Evolutionary conservation across 2,797 vertebrate species (phyloP), one percentile per base, ranked within the genome.

Genomic region (Eptatretus atami): DNA sequence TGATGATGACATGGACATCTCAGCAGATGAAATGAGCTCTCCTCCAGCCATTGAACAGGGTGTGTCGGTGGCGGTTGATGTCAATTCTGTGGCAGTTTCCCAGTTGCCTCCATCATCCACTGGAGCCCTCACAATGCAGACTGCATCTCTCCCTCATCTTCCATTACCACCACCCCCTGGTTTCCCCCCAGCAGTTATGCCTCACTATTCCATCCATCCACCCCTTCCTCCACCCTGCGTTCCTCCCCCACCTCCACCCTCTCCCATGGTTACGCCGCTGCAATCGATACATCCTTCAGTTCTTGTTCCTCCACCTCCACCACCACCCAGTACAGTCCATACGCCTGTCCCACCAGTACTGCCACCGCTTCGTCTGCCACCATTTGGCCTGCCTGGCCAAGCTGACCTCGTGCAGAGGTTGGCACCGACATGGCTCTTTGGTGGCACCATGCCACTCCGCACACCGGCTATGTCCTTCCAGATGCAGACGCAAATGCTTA

Each of bases 1-100:
- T 0, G 90, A 87, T 12, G 92, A 98, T 70, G 92, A 98, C 76
- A 98, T 98, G 92, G 92, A 98, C 68, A 98, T 98, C 75, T 98
- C 92, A 0, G 92, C 96, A 0, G 87, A 95, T 0, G 92, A 98
- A 78, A 84, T 85, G 82, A 84, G 81, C 1, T 78, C 79, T 0
- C 82, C 85, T 0, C 83, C 78, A 1, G 79, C 80, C 73, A 87
- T 95, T 12, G 82, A 94, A 71, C 76, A 80, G 70, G 73, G 78
- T 68, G 74, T 78, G 3, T 75, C 78, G 0, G 77, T 88, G 53
- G 83, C 70, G 3, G 31, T 44, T 4, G 31, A 44, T 44, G 31
- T 44, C 65, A 76, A 68, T 69, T 67, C 76, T 0, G 70, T 70
- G 0, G 78, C 78, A 65, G 74, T 80, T 70, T 78, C 93, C 15